Evolutionary conservation across 2,797 vertebrate genomes (phyloP), one percentile per base, ranked within the genome.

Genomic region (Halcyon leucocephala): DNA sequence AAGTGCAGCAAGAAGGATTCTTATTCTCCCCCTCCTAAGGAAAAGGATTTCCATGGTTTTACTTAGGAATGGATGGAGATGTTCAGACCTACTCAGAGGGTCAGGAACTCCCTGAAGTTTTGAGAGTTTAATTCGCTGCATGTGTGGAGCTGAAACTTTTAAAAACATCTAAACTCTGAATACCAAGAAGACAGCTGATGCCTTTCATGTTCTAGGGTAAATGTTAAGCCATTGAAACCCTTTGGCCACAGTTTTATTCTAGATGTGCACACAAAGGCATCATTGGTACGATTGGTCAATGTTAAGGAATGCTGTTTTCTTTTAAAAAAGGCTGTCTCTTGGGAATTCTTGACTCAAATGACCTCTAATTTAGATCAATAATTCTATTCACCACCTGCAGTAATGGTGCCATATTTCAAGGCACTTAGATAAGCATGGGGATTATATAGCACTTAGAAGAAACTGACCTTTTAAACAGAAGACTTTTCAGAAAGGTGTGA

Each of bases 401-500:
- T 61, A 94, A 54, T 49, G 0, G 1, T 52, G 54, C 69, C 14
- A 71, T 62, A 74, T 94, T 94, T 95, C 72, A 91, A 71, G 82
- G 65, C 85, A 83, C 20, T 81, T 87, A 90, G 72, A 73, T 83
- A 86, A 87, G 65, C 44, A 28, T 16, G 16, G 37, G 93, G 77
- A 94, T 95, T 83, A 83, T 58, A 48, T 11, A 90, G 85, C 49
- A 67, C 49, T 95, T 86, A 83, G 31, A 87, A 95, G 46, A 78
- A 85, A 65, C 0, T 74, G 65, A 91, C 69, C 87, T 81, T 81
- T 93, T 95, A 93, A 91, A 65, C 41, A 81, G 52, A 82, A 83
- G 82, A 67, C 49, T 90, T 93, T 72, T 83, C 82, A 74, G 77
- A 78, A 72, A 89, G 72, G 41, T 95, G 66, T 94, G 82, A 91